A percentile compares a stretch with the other conserved stretches of the same genome.
These are phyloP conservation scores for Mormyrus proboscirostris DNA, from an alignment of 2,797 vertebrate genomes.

Conservation along the genomic window DNA sequence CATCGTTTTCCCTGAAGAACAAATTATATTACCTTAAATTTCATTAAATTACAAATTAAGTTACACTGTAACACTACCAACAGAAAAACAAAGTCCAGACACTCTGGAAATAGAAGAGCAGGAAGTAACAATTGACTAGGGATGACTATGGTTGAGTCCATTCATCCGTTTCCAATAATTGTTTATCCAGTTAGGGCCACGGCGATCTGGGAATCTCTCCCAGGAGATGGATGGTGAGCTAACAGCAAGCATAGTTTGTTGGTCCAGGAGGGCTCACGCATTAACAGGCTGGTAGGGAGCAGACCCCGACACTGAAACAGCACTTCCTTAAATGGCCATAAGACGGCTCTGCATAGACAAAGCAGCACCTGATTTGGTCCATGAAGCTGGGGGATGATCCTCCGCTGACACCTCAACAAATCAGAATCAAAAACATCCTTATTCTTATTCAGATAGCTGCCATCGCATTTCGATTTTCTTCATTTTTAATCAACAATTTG, in stretches of 20 bases:
- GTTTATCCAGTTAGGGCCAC: neutral
- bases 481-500: conserved; percentile 1
- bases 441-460: neutral
- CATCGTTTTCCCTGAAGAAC: neutral
- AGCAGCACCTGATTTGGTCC: neutral
- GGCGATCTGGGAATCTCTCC: neutral
- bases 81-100: neutral
- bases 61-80: neutral
- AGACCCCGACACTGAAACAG: neutral
- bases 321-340: neutral
- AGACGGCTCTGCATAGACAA: neutral
- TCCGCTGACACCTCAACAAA: neutral
- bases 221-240: neutral
- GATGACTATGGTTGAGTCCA: neutral
- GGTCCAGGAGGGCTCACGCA: neutral
- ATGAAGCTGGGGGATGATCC: neutral
- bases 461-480: neutral
- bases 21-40: neutral
- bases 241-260: neutral
- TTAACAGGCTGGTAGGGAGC: neutral
- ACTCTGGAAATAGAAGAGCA: neutral
- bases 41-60: neutral
- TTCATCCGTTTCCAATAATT: neutral
- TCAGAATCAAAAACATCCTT: neutral
- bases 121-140: neutral